Evolutionary conservation across 2,888 invertebrate species (phyloP), one percentile per base, ranked within the genome.

Genomic region (Dilophus febrilis): DNA sequence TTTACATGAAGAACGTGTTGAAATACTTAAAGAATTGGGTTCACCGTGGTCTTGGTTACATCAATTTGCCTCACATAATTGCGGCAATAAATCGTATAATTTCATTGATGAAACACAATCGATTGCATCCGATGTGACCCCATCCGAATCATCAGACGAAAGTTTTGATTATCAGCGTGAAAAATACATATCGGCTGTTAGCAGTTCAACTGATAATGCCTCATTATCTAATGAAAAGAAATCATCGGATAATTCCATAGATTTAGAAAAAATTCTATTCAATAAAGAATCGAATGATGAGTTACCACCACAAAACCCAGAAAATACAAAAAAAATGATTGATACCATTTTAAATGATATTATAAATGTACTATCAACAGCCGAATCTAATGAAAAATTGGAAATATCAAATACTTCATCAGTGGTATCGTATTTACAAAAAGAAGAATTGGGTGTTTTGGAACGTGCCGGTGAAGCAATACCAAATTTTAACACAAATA

Each of bases 31-130:
- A 1, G 48, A 47, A 40, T 39, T 50, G 5, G 51, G 50, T 1
- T 49, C 51, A 11, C 51, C 51, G 7, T 53, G 52, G 52, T 46
- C 49, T 11, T 53, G 51, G 51, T 38, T 53, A n/a, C 46, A 50
- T 37, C 46, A 50, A 38, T 51, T 53, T 42, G 40, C 42, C n/a
- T 42, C 42, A 4, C 43, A 46, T 13, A 42, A 40, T 32, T 43
- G 37, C 22, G 42, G 44, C 2, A 41, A 47, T 1, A 42, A 45
- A 31, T 51, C 51, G 10, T 51, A 47, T 28, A 53, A 53, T 36
- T 53, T 49, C n/a, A 37, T 50, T 8, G n/a, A n/a, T n/a, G 51
- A 53, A 26, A 50, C 46, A 2, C 4, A 30, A 26, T 27, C 39
- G 7, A 42, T 48, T 13, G 16, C 29, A 30, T 50, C 49, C 2